Conservation (phyloP, 1,140 invertebrate genomes). For the Drosophila mojavensis region DNA sequence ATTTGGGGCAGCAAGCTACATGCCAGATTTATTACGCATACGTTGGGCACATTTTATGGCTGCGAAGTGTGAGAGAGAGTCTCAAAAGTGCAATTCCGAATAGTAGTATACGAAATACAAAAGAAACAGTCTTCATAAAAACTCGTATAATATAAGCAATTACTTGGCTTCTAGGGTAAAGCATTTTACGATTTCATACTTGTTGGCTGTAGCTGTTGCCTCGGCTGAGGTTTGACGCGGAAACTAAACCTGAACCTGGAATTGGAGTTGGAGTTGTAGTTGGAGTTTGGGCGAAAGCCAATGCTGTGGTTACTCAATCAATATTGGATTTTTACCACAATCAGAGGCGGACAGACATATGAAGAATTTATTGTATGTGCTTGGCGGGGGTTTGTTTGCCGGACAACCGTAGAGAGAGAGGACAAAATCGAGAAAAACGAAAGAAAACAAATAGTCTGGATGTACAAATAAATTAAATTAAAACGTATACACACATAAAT, state of each 20-base stretch:
- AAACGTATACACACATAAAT: conserved; percentile 82
- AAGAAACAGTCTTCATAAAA: conserved; percentile 69
- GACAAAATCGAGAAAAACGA: conserved; percentile 29
- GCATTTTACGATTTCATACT: conserved; percentile 68
- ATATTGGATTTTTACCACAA: conserved; percentile 64
- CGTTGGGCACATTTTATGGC: conserved; percentile 49
- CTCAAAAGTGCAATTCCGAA: conserved; percentile 61
- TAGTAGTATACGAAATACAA: conserved; percentile 28
- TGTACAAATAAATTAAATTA: conserved; percentile 79
- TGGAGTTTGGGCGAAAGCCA: conserved; percentile 27
- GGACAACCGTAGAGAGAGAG: conserved; percentile 42
- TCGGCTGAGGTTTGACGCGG: neutral
- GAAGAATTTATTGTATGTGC: conserved; percentile 43
- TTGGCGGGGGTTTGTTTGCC: conserved; percentile 44
- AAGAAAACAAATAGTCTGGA: conserved; percentile 63
- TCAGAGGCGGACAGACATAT: conserved; percentile 18
- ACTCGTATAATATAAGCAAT: conserved; percentile 68
- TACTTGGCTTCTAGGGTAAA: conserved; percentile 35
- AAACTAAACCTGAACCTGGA: too few species aligned
- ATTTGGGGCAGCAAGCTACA: neutral
- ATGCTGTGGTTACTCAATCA: conserved; percentile 73
- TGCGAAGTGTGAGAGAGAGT: conserved; percentile 39
- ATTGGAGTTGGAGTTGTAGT: neutral
- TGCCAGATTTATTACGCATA: conserved; percentile 37
- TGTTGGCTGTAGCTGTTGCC: conserved; percentile 55